These are phyloP conservation scores for Sphyrna mokarran DNA, from an alignment of 2,113 vertebrate species.

Conservation along the genomic window DNA sequence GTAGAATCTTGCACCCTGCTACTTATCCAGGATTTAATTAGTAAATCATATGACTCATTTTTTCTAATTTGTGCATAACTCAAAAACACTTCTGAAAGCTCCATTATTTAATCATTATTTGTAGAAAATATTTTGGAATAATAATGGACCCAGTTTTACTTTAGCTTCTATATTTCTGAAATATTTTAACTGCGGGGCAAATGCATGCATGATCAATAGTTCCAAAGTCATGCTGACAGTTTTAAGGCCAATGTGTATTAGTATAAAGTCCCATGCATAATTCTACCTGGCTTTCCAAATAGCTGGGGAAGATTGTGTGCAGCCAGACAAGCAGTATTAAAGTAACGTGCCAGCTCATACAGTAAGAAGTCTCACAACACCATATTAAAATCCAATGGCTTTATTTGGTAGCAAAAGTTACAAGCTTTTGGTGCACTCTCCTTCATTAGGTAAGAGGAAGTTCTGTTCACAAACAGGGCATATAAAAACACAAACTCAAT, in stretches of 20 bases:
- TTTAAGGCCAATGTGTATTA: neutral
- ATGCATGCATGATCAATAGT: neutral
- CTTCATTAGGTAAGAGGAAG: no score
- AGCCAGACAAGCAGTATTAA: neutral
- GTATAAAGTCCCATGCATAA: neutral
- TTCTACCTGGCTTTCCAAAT: neutral
- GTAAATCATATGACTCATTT: neutral
- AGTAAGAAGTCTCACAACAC: no score
- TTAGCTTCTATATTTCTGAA: neutral
- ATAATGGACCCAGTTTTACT: neutral
- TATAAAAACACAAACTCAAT: no score
- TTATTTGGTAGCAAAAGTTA: no score
- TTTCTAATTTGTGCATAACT: neutral
- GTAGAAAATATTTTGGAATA: neutral
- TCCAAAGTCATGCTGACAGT: neutral
- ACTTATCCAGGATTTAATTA: neutral
- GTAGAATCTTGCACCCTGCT: neutral
- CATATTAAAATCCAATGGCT: no score
- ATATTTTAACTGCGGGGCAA: neutral
- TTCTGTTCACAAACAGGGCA: no score
- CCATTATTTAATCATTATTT: neutral
- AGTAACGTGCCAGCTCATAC: neutral
- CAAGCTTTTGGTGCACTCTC: no score
- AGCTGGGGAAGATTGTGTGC: neutral
- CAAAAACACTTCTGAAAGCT: neutral